Evolutionary conservation across 1,140 invertebrate species (phyloP), one percentile per base, ranked within the genome.

Genomic region (Drosophila subpulchrella): DNA sequence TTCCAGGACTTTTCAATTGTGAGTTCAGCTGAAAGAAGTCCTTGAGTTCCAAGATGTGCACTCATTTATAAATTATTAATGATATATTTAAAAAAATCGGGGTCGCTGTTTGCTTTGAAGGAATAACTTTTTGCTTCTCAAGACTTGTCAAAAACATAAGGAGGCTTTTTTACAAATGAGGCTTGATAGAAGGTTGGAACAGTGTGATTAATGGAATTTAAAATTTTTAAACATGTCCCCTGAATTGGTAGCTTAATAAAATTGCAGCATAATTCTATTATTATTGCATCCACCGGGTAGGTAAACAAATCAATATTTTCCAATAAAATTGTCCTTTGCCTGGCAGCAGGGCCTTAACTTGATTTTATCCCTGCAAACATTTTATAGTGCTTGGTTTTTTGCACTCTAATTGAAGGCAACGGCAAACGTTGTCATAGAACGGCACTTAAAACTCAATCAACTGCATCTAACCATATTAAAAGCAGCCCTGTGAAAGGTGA

Each of bases 361-460:
- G 12, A 56, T 51, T 72, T 36, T 32, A 38, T 7, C 68, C 20
- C 10, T 1, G 27, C 41, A 15, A 34, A 24, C 54, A 71, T 59
- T 24, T 58, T 36, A 62, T 34, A 41, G 57, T 54, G 54, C 60
- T 53, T 70, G 59, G 24, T 54, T 61, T 68, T 73, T 81, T 75
- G 66, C 81, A 58, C 78, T 75, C 59, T 89, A 84, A 89, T 88
- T 88, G 41, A 36, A 53, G 67, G 46, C 34, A 78, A 65, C 30
- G 60, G 56, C 62, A 76, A 82, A 77, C 73, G 78, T 76, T 88
- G 76, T 62, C 76, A 77, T 53, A 66, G 75, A 84, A 78, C 54
- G 82, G 68, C 80, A 89, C 81, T 88, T 90, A 90, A 89, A 88
- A 89, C 84, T 90, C 85, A 89, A 88, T 88, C 84, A 88, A 90